Percentiles rank a stretch among this genome's conserved stretches.
phyloP scores from a whole-genome alignment of 2,888 invertebrate genomes.

The Syritta pipiens region DNA sequence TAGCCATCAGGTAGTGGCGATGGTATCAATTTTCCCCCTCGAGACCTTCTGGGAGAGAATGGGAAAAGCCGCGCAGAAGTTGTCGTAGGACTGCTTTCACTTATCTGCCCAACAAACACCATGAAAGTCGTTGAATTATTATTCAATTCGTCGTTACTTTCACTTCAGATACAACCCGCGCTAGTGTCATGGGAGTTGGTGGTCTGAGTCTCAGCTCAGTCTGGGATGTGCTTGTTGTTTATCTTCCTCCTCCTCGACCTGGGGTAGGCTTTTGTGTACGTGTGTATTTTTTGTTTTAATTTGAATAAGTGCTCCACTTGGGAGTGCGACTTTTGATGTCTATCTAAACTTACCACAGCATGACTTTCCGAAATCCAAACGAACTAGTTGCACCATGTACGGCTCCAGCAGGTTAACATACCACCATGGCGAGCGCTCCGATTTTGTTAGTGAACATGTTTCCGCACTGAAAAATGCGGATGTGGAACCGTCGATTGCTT shows the following conservation, averaged over 20 bases:
- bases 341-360: constrained; percentile 88
- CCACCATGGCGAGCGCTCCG: constrained; percentile 95
- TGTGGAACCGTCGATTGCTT: constrained; percentile 94
- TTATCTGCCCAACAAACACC: constrained; percentile 64
- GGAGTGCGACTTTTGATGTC: background rate
- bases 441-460: constrained; percentile 92
- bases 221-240: too few species aligned
- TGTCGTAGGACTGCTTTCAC: constrained; percentile 69
- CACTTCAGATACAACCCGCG: constrained; percentile 41
- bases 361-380: constrained; percentile 93
- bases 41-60: constrained; percentile 57
- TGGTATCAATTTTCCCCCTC: constrained; percentile 41
- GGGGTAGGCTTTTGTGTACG: too few species aligned
- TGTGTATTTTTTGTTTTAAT: too few species aligned
- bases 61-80: constrained; percentile 42
- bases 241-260: too few species aligned
- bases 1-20: constrained; percentile 14
- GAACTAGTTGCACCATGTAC: constrained; percentile 95
- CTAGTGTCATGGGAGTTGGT: constrained; percentile 17
- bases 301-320: too few species aligned
- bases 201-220: too few species aligned
- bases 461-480: constrained; percentile 89
- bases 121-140: constrained; percentile 55
- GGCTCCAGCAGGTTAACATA: constrained; percentile 96
- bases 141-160: constrained; percentile 64